These are phyloP conservation scores for Slavum lentiscoides DNA, from an alignment of 2,888 invertebrate species.

Conservation along the genomic window DNA sequence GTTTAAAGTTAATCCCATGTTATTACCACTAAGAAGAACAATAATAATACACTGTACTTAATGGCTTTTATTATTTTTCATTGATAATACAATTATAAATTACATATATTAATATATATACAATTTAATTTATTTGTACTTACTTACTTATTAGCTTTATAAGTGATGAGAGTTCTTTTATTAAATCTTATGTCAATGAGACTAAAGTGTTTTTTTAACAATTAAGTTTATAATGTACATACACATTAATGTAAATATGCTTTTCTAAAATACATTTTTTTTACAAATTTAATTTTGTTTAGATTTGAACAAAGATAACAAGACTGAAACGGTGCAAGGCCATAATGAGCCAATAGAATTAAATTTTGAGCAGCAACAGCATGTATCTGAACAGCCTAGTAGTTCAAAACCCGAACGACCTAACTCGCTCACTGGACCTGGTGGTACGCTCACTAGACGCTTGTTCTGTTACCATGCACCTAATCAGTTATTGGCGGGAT, in stretches of 20 bases:
- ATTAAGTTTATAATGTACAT: neutral
- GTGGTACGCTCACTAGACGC: constrained; percentile 77
- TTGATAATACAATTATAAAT: no score
- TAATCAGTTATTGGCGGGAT: constrained; percentile 60
- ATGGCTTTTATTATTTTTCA: no score
- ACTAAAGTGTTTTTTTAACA: neutral
- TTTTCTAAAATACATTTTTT: neutral
- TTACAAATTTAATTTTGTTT: neutral
- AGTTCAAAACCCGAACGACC: constrained; percentile 56
- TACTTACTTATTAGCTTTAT: no score
- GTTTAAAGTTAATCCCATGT: no score
- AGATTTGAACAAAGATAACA: constrained; percentile 52
- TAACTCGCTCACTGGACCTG: constrained; percentile 70
- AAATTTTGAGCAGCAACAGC: constrained; percentile 44
- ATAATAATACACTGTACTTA: no score
- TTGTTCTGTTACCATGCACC: constrained; percentile 80
- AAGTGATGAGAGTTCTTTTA: no score
- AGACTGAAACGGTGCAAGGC: constrained; percentile 51
- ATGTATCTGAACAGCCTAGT: constrained; percentile 45
- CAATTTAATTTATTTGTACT: no score
- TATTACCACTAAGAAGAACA: no score
- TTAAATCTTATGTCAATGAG: neutral
- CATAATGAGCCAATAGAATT: constrained; percentile 42
- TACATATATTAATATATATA: no score
- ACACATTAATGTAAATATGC: no score